These are phyloP conservation scores for Aquatica leii DNA, from an alignment of 2,888 invertebrate species.

Conservation along the genomic window DNA sequence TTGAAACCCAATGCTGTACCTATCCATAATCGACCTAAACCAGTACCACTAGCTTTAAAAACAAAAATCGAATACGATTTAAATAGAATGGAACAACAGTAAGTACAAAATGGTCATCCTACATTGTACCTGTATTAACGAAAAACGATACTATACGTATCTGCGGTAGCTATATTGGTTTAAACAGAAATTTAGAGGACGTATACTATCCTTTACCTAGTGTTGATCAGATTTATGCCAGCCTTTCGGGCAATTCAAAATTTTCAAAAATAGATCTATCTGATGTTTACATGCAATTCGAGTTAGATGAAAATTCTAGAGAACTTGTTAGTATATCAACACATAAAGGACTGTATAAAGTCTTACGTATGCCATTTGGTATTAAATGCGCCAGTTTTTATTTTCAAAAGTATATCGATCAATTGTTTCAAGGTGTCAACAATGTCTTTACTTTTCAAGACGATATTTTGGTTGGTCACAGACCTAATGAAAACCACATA, in stretches of 20 bases:
- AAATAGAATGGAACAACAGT: not conserved
- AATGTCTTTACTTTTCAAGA: conserved; percentile 48
- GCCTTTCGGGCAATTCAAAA: not conserved
- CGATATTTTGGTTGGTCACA: conserved; percentile 46
- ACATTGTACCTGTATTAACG: not conserved
- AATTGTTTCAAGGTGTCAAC: conserved; percentile 47
- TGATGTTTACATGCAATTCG: conserved; percentile 51
- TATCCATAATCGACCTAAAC: not conserved
- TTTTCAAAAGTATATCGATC: conserved; percentile 52
- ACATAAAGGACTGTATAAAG: conserved; percentile 51
- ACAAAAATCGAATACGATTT: not conserved
- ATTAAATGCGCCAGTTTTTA: conserved; percentile 51
- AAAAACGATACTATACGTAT: not conserved
- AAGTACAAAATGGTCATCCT: not conserved
- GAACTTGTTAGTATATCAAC: conserved; percentile 48
- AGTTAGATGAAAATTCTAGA: conserved; percentile 46
- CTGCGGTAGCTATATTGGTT: conserved; percentile 12
- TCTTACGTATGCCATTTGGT: conserved; percentile 53
- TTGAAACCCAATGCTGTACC: not conserved
- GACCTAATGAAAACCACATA: conserved; percentile 40
- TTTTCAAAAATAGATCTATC: conserved; percentile 31
- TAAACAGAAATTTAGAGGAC: conserved; percentile 2
- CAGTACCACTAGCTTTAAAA: conserved; percentile 1
- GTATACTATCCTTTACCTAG: conserved; percentile 3
- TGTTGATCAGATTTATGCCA: conserved; percentile 15